A percentile compares a stretch with the other conserved stretches of the same genome.
phyloP scores from a whole-genome alignment of 1,140 invertebrate species.

The Lordiphosa collinella region DNA sequence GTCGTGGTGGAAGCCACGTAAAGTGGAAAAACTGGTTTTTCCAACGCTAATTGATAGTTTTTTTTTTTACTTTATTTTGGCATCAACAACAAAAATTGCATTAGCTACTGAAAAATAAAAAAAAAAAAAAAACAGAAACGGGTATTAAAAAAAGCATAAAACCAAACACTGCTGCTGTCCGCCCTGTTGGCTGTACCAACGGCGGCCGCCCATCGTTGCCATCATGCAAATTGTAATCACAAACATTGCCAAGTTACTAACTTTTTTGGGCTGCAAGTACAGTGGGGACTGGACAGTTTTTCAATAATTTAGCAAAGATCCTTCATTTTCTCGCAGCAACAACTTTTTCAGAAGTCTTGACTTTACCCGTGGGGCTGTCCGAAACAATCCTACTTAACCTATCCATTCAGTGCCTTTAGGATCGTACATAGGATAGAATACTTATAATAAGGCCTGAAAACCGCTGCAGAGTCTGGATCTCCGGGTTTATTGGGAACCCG shows the following conservation, averaged over 20 bases:
- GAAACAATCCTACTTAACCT: too few relatives aligned
- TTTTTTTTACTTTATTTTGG: constrained; percentile 24
- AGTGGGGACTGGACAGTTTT: constrained; percentile 20
- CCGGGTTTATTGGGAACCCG: too few relatives aligned
- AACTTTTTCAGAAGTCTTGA: too few relatives aligned
- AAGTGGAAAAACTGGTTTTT: constrained; percentile 61
- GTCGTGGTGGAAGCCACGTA: constrained; percentile 46
- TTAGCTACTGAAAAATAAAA: constrained; percentile 29
- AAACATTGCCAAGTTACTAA: constrained; percentile 42
- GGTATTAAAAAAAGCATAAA: constrained; percentile 10
- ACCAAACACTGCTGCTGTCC: constrained; percentile 39
- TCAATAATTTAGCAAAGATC: too few relatives aligned
- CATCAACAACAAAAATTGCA: constrained; percentile 33
- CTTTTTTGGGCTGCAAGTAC: constrained; percentile 21
- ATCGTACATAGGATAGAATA: too few relatives aligned
- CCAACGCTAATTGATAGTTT: constrained; percentile 58
- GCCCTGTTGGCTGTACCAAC: constrained; percentile 41
- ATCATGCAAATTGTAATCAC: constrained; percentile 71
- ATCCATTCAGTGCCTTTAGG: too few relatives aligned
- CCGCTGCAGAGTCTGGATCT: too few relatives aligned
- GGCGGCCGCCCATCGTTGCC: constrained; percentile 19
- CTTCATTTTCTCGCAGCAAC: too few relatives aligned
- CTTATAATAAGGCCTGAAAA: too few relatives aligned
- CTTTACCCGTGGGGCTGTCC: too few relatives aligned
- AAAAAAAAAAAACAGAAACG: too few relatives aligned